Conservation (phyloP, 2,797 vertebrate species). For the Microctenopoma stevenorrisi region DNA sequence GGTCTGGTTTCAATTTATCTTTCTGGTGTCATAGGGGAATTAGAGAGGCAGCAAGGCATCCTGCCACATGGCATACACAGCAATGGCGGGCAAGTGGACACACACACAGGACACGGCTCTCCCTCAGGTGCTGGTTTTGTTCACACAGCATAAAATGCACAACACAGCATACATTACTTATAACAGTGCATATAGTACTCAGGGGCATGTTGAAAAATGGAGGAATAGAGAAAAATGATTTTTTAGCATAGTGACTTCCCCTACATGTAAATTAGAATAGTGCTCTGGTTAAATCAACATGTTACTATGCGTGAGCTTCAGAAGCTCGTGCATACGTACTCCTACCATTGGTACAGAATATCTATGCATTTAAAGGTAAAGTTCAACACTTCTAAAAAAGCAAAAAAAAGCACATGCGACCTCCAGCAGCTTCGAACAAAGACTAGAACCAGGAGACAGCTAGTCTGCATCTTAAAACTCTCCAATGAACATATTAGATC, state of each 20-base stretch:
- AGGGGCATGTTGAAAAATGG: constrained; percentile 29
- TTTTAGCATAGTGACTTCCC: background rate
- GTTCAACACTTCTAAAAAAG: background rate
- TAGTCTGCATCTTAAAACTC: background rate
- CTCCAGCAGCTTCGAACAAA: background rate
- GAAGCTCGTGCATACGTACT: background rate
- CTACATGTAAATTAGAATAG: background rate
- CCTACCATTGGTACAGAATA: background rate
- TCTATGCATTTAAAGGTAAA: background rate
- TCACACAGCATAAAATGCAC: constrained; percentile 39
- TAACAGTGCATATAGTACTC: constrained; percentile 30
- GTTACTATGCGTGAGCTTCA: too few relatives aligned
- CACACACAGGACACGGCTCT: constrained; percentile 86
- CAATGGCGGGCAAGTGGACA: constrained; percentile 90
- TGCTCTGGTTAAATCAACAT: background rate
- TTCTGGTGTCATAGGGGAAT: constrained; percentile 87
- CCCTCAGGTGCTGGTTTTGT: constrained; percentile 79
- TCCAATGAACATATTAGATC: too few relatives aligned
- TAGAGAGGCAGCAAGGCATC: constrained; percentile 94
- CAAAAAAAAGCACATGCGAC: background rate
- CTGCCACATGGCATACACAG: constrained; percentile 88
- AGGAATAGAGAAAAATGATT: constrained; percentile 1
- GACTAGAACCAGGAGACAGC: background rate
- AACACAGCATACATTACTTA: constrained; percentile 39
- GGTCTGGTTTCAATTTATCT: constrained; percentile 4